Percentiles rank a stretch among this genome's conserved stretches.
Conservation (phyloP, 2,797 vertebrate species). For the Rhadinocentrus ornatus region DNA sequence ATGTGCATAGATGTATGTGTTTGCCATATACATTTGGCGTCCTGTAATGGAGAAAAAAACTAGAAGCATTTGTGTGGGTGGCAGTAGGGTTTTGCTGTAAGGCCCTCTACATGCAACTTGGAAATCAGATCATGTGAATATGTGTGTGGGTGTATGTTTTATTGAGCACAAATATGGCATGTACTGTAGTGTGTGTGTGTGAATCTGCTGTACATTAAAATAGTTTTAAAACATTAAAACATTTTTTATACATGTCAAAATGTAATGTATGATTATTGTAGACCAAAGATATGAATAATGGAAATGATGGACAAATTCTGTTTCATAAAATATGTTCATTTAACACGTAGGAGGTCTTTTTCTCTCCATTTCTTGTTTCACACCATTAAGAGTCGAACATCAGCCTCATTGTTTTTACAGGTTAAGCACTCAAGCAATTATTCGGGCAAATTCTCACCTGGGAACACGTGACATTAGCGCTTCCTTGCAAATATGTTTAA, state of each 20-base stretch:
- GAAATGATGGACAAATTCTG: conserved; percentile 24
- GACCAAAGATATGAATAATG: conserved; percentile 9
- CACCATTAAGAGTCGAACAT: neutral
- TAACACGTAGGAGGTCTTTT: neutral
- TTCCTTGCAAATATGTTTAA: too few relatives aligned
- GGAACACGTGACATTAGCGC: neutral
- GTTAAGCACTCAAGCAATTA: neutral
- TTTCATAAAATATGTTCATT: neutral
- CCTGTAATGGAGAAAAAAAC: conserved; percentile 39
- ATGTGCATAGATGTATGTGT: conserved; percentile 63
- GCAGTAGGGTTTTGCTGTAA: conserved; percentile 38
- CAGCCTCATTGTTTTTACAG: neutral
- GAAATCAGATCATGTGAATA: conserved; percentile 38
- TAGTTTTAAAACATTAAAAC: neutral
- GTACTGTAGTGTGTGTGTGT: conserved; percentile 36
- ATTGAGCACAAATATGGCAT: conserved; percentile 29
- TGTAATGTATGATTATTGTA: conserved; percentile 11
- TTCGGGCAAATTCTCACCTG: neutral
- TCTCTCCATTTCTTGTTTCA: neutral
- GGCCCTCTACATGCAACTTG: conserved; percentile 38
- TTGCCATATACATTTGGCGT: conserved; percentile 56
- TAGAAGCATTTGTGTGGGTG: conserved; percentile 46
- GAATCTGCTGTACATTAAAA: conserved; percentile 10
- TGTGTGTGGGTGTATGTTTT: conserved; percentile 40
- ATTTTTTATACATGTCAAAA: conserved; percentile 5